A percentile compares a stretch with the other conserved stretches of the same genome.
Conservation (phyloP, 2,888 invertebrate genomes). For the Vandiemenella viatica region DNA sequence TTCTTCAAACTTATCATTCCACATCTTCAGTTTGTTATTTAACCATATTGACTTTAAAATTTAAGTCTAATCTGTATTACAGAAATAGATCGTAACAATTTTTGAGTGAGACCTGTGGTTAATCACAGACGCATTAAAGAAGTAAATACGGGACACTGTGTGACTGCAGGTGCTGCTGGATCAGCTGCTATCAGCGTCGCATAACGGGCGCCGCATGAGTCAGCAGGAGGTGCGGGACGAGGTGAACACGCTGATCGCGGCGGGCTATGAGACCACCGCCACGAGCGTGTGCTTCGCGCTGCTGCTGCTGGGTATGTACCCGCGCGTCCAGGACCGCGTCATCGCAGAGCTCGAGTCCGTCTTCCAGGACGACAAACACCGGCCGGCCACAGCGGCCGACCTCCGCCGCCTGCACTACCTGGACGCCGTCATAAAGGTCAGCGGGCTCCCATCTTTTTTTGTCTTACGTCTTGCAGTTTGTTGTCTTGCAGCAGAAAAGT, state of each 20-base stretch:
- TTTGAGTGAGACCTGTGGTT: too few relatives aligned
- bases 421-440: not conserved
- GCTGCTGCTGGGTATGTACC: slow-evolving; percentile 2
- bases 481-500: too few relatives aligned
- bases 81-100: too few relatives aligned
- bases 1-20: too few relatives aligned
- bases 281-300: slow-evolving; percentile 2
- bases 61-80: too few relatives aligned
- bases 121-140: too few relatives aligned
- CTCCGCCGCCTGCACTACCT: not conserved
- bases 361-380: not conserved
- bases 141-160: too few relatives aligned
- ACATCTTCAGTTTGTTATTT: too few relatives aligned
- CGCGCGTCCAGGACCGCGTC: not conserved
- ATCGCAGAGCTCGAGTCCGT: not conserved
- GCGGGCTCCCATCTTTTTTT: not conserved
- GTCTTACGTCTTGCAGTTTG: too few relatives aligned
- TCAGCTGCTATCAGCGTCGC: not conserved
- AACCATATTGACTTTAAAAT: too few relatives aligned
- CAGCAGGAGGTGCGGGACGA: slow-evolving; percentile 1
- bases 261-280: slow-evolving; percentile 1
- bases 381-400: not conserved
- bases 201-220: not conserved
- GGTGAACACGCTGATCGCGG: slow-evolving; percentile 1
- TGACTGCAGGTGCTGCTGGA: slow-evolving; percentile 1